Evolutionary conservation across 1,140 invertebrate species (phyloP).

Genomic region (Bradysia coprophila): DNA sequence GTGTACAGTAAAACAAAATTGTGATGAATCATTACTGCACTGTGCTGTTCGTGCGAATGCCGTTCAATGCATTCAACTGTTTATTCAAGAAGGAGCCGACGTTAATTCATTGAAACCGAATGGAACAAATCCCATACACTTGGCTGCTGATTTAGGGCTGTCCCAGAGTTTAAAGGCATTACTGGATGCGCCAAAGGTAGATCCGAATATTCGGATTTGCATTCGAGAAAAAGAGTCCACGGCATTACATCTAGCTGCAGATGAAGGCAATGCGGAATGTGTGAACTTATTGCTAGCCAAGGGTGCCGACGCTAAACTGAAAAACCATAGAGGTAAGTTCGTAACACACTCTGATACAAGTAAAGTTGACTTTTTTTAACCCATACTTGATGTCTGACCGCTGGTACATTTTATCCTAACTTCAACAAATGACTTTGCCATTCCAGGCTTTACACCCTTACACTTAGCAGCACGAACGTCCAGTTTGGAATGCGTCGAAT

Average conservation of each 20-base stretch:
- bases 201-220: constrained; percentile 37
- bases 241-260: constrained; percentile 60
- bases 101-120: constrained; percentile 46
- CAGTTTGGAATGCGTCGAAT: constrained; percentile 56
- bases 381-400: too few species aligned
- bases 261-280: constrained; percentile 54
- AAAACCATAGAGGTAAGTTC: constrained; percentile 52
- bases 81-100: constrained; percentile 46
- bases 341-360: too few species aligned
- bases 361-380: too few species aligned
- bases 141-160: constrained; percentile 55
- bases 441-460: constrained; percentile 61
- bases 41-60: constrained; percentile 56
- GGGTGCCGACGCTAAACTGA: constrained; percentile 46
- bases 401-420: too few species aligned
- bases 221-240: constrained; percentile 50
- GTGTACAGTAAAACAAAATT: constrained; percentile 34
- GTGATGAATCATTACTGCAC: constrained; percentile 54
- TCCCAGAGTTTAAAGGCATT: constrained; percentile 44
- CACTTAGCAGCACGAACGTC: constrained; percentile 59
- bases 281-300: constrained; percentile 48
- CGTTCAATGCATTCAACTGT: constrained; percentile 47
- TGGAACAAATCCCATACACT: constrained; percentile 55
- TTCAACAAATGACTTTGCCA: too few species aligned
- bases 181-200: constrained; percentile 40